Base-by-base conservation (phyloP, 2,888 invertebrate genomes). In the Ferrisia virgata region DNA sequence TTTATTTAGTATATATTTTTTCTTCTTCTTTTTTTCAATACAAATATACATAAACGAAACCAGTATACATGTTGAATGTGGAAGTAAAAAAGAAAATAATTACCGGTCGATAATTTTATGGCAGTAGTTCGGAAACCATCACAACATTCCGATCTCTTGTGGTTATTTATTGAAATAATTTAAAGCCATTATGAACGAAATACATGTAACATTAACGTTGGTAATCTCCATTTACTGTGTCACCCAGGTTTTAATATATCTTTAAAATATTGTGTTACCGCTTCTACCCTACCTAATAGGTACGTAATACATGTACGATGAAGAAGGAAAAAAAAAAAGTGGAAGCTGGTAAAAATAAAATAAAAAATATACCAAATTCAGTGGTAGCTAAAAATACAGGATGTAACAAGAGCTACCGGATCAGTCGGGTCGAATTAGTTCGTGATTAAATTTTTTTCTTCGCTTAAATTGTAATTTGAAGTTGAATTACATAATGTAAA, bases 91-190 rank as follows among this genome's bases (percentile, higher is more conserved):
- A 25, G 58, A 64, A 64, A 82, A 58, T 58, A 69, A 82, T 82
- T 82, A 69, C 64, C 36, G 36, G 58, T 82, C 64, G 82, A 82
- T 64, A 82, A 82, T 53, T 64, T 82, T 64, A 64, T 82, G 82
- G 82, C 82, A 82, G 64, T 69, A 82, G 64, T 58, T 82, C 64
- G 64, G 40, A 64, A 64, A 82, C 64, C 64, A 82, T 82, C 58
- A 82, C 53, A 82, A 82, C 82, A 82, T 82, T 82, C 82, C 82
- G 36, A 58, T 64, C 79, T 79, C 39, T n/a, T 47, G 43, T 13
- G 39, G 58, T 82, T 58, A 82, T 82, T 82, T 82, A 82, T 82
- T 64, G 82, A 82, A 82, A 82, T 82, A 82, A 82, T 82, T 82
- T 82, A 58, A 64, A 82, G 58, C 82, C 82, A 82, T 82, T 82